Percentiles rank a stretch among this genome's conserved stretches.
These are phyloP conservation scores for Myanophis thanlyinensis DNA, from an alignment of 2,113 vertebrate species.

Conservation along the genomic window DNA sequence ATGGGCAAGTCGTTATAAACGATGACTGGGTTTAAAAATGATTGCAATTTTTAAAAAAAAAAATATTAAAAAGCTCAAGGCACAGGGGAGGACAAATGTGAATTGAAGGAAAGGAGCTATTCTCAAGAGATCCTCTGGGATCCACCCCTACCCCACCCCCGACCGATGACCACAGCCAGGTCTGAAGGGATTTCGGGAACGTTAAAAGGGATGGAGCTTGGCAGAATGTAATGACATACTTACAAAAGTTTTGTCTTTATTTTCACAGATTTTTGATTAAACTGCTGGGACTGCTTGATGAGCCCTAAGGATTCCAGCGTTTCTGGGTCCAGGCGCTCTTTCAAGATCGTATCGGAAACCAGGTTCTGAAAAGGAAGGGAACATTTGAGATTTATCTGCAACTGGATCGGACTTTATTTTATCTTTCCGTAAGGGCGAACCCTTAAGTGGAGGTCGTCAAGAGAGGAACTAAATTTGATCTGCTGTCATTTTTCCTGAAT, in stretches of 20 bases:
- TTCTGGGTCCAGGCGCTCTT: conserved; percentile 96
- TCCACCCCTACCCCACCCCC: too few relatives aligned
- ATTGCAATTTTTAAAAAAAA: neutral
- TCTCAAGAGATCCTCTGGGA: neutral
- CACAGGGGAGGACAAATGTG: neutral
- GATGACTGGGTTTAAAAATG: neutral
- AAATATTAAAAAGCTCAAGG: neutral
- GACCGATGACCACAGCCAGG: neutral
- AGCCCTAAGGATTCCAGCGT: conserved; percentile 95
- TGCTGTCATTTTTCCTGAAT: neutral
- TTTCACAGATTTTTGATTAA: conserved; percentile 99
- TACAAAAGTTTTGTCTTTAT: conserved; percentile 99
- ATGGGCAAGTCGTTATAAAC: neutral
- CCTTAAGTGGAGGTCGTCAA: neutral
- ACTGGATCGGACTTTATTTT: conserved; percentile 4
- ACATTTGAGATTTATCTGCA: neutral
- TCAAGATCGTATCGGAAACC: conserved; percentile 92
- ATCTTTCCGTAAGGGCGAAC: conserved; percentile 24
- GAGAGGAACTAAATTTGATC: neutral
- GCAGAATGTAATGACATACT: conserved; percentile 61
- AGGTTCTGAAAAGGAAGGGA: conserved; percentile 78
- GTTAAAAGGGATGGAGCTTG: neutral
- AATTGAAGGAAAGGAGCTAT: neutral
- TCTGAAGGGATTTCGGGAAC: neutral
- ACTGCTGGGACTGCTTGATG: conserved; percentile 98